Evolutionary conservation across 2,113 vertebrate species (phyloP), one percentile per base, ranked within the genome.

Genomic region (Grallaria varia): DNA sequence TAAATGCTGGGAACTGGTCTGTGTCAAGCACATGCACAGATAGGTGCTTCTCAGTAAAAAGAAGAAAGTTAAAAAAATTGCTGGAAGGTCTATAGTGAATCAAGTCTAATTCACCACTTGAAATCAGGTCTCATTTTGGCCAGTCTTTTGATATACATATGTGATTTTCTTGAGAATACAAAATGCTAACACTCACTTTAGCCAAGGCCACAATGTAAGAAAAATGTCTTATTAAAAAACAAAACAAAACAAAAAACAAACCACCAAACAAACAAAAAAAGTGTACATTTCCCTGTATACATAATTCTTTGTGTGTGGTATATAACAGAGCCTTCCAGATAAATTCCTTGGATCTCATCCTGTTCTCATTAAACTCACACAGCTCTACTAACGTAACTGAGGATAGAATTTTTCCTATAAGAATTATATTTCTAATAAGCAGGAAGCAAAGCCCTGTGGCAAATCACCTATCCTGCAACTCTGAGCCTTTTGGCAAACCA

Each of bases 341-440:
- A 90, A 88, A 94, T 95, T 96, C 85, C 79, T 94, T 96, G 93
- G 87, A 96, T 81, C 47, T 80, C 84, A 47, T 94, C 56, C 73
- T 93, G 52, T 74, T 94, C 88, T 96, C 39, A 89, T 95, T 94
- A 95, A 94, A 86, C 44, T 42, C 1, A 0, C 52, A 49, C 87
- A 87, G 68, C 39, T 30, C 63, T 71, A 15, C 40, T 94, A 77
- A 80, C 1, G 3, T 92, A 90, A 83, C 44, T 1, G 2, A 84
- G 72, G 79, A 87, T 91, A 80, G 39, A 93, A 86, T 92, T 95
- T 81, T 90, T 93, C 72, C 73, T 78, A 6, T 82, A 75, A 88
- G 92, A 92, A 94, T 96, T 92, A 56, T 24, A 74, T 94, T 95
- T 88, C 68, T 78, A 78, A 44, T 84, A 95, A 69, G 39, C 78